Base-by-base conservation (phyloP, 2,797 vertebrate species). In the Sciurus carolinensis region DNA sequence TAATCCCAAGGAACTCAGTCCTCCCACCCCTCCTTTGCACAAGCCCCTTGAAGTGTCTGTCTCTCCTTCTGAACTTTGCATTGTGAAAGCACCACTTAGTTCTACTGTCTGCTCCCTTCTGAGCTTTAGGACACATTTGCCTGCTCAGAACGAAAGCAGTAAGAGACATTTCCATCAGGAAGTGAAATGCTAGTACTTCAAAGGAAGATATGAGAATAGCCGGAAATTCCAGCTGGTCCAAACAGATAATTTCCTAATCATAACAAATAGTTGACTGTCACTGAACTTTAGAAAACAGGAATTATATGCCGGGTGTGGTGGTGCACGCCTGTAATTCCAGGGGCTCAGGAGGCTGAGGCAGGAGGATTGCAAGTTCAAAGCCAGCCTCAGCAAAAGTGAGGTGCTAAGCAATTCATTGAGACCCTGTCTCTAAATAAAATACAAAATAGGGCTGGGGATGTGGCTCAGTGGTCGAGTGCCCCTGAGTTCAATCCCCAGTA, bases 171-270 rank as follows among this genome's bases (percentile, higher is more conserved):
- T 79, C 80, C 33, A 47, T 33, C 50, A 54, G 66, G 54, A 94
- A 86, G 50, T 33, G 42, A 86, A 26, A 79, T 86, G 36, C n/a
- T 52, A 71, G 75, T 77, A 28, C 33, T 93, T 87, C 42, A 75
- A 36, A 67, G 57, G 86, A 57, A 36, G 44, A 47, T 57, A 42
- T 6, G 22, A 87, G 12, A 54, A 30, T 85, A 39, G 36, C 54
- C 81, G 42, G 59, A 81, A 71, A 52, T 93, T 89, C 81, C 64
- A 47, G 4, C 14, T 28, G n/a, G 52, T 22, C n/a, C 73, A 36
- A 9, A 50, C 39, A 36, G 72, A 30, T 62, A 52, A 42, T 94
- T 81, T 89, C 57, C 88, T 81, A 47, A 50, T 22, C 5, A 15
- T 39, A 73, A 39, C 54, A 72, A 33, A 22, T 52, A 92, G 54